Conservation (phyloP, 1,140 invertebrate genomes). For the Lerema accius region DNA sequence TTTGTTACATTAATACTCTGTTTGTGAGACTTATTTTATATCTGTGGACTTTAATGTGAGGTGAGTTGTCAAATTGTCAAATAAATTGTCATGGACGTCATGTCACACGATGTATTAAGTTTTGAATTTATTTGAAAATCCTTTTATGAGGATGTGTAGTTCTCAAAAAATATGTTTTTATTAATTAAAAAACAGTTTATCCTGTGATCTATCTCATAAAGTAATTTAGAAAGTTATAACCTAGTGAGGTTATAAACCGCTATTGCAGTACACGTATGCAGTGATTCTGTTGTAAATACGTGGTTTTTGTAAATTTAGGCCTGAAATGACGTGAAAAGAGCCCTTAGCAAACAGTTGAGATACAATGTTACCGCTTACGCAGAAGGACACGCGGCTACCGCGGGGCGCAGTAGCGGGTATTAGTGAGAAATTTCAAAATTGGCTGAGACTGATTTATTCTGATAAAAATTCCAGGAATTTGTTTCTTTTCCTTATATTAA, state of each 20-base stretch:
- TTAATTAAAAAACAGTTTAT: conserved; percentile 30
- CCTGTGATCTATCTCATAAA: conserved; percentile 37
- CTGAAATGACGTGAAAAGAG: conserved; percentile 70
- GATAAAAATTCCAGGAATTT: conserved; percentile 97
- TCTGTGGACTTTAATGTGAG: too few species aligned
- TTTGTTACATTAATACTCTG: too few species aligned
- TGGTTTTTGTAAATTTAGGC: conserved; percentile 51
- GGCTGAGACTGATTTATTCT: conserved; percentile 94
- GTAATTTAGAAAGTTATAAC: conserved; percentile 16
- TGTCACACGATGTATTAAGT: conserved; percentile 44
- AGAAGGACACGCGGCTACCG: conserved; percentile 86
- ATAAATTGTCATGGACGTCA: conserved; percentile 34
- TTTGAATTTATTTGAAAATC: conserved; percentile 46
- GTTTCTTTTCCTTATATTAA: conserved; percentile 96
- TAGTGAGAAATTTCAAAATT: conserved; percentile 88
- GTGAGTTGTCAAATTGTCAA: too few species aligned
- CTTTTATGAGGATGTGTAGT: conserved; percentile 48
- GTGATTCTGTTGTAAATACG: conserved; percentile 53
- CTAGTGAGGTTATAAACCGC: conserved; percentile 64
- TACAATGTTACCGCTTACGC: conserved; percentile 90
- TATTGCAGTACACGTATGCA: conserved; percentile 78
- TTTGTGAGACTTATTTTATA: neutral
- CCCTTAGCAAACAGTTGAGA: conserved; percentile 41
- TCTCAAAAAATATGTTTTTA: conserved; percentile 42
- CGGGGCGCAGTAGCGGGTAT: conserved; percentile 84